Conservation (phyloP, 2,888 invertebrate species). For the Dicycla oo region DNA sequence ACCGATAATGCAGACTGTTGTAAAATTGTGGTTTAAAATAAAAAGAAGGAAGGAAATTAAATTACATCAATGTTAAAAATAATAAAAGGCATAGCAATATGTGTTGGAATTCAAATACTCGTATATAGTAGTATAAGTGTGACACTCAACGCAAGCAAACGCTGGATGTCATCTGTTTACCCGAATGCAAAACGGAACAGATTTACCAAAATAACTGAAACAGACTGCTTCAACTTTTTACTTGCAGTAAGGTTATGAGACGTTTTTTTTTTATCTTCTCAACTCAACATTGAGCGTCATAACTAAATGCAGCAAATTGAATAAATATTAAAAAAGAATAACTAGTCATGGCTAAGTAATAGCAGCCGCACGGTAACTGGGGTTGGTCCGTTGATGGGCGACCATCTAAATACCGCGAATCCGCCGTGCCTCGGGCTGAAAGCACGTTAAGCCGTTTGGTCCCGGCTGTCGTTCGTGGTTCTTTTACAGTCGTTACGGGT, state of each 20-base stretch:
- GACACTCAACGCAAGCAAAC: slow-evolving; percentile 4
- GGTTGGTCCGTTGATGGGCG: no score
- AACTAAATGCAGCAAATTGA: not conserved
- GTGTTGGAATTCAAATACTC: not conserved
- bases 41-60: slow-evolving; percentile 8
- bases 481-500: no score
- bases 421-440: no score
- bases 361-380: no score
- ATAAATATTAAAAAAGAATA: not conserved
- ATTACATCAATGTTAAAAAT: not conserved
- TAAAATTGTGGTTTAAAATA: slow-evolving; percentile 5
- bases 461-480: no score
- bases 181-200: not conserved
- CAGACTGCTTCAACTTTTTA: not conserved
- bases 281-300: not conserved
- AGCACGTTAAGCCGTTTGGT: no score
- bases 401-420: no score
- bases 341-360: no score
- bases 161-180: not conserved
- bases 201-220: no score
- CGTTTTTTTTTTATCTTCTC: not conserved
- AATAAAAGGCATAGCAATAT: not conserved
- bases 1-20: not conserved
- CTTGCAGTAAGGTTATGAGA: no score
- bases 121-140: no score